These are phyloP conservation scores for Heliconius erato DNA, from an alignment of 2,888 invertebrate genomes.

Conservation along the genomic window DNA sequence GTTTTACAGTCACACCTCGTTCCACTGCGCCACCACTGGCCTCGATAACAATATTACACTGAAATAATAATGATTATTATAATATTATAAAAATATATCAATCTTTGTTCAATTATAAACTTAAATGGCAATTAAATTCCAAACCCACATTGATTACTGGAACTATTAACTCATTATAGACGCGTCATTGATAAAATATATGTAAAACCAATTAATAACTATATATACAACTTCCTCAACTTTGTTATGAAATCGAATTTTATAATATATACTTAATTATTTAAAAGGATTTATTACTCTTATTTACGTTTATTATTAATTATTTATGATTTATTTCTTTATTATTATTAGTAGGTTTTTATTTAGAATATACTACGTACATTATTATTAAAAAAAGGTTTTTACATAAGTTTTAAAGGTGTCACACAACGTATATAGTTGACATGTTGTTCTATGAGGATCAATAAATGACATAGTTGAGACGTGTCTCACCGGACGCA, in stretches of 20 bases:
- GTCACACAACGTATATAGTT: too few relatives aligned
- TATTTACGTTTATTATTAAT: too few relatives aligned
- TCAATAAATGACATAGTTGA: background rate
- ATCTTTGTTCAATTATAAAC: slow-evolving; percentile 14
- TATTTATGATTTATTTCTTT: background rate
- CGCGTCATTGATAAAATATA: background rate
- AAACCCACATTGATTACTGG: slow-evolving; percentile 6
- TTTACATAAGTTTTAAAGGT: background rate
- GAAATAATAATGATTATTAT: background rate
- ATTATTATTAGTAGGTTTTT: too few relatives aligned
- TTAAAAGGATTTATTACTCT: background rate
- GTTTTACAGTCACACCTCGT: too few relatives aligned
- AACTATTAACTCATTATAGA: slow-evolving; percentile 8
- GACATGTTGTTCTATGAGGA: too few relatives aligned
- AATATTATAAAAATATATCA: background rate
- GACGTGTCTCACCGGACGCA: background rate
- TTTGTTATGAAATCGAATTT: slow-evolving; percentile 9
- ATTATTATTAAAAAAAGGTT: background rate
- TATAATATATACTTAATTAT: background rate
- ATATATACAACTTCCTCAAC: slow-evolving; percentile 1
- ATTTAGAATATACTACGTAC: too few relatives aligned
- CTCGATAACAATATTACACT: background rate
- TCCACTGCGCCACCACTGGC: too few relatives aligned
- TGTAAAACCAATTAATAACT: slow-evolving; percentile 7
- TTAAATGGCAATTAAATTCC: slow-evolving; percentile 11